Evolutionary conservation across 1,140 invertebrate genomes (phyloP).

Genomic region (Bombus superbus): DNA sequence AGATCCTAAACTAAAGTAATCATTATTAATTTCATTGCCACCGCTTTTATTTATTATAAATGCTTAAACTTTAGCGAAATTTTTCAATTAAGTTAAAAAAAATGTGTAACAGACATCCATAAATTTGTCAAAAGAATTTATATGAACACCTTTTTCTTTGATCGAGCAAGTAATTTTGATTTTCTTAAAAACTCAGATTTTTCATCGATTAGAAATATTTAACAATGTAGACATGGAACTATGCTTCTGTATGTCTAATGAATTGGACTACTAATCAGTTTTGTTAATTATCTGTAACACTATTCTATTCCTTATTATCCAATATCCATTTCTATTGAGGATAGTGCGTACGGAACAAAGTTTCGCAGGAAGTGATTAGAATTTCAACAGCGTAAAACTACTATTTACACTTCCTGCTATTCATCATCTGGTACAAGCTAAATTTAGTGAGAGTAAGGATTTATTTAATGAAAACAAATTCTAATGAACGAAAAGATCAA

Average conservation of each 20-base stretch:
- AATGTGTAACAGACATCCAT: neutral
- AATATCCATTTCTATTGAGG: neutral
- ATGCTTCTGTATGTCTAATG: neutral
- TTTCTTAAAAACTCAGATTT: neutral
- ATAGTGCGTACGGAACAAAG: constrained; percentile 28
- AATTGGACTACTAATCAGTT: neutral
- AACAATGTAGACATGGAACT: neutral
- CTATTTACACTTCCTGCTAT: neutral
- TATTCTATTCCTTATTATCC: neutral
- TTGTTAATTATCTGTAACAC: neutral
- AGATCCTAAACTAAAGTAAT: neutral
- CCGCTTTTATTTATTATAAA: no score
- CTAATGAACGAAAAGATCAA: neutral
- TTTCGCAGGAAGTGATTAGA: constrained; percentile 56
- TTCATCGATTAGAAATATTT: neutral
- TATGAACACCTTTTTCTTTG: neutral
- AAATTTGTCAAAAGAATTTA: neutral
- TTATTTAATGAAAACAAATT: neutral
- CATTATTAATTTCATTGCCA: no score
- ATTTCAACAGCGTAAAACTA: constrained; percentile 52
- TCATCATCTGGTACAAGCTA: neutral
- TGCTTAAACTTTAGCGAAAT: neutral
- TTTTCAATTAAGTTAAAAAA: neutral
- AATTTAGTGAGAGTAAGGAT: neutral
- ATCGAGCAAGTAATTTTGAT: neutral